These are phyloP conservation scores for Aspiorhynchus laticeps DNA, from an alignment of 2,113 vertebrate species.

Conservation along the genomic window DNA sequence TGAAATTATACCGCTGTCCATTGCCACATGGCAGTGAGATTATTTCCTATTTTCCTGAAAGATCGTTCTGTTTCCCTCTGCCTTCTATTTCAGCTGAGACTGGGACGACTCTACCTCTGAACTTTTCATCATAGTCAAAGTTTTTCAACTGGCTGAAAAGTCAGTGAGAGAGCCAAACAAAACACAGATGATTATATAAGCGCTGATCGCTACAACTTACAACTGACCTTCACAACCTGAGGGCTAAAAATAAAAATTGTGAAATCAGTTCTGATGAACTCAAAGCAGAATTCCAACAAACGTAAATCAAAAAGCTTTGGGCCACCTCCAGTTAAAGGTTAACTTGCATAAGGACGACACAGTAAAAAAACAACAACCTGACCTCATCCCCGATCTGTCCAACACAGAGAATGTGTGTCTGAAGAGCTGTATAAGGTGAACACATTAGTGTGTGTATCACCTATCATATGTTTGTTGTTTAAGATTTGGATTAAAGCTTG, in stretches of 20 bases:
- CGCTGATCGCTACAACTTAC: neutral
- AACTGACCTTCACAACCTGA: neutral
- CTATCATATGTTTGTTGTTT: neutral
- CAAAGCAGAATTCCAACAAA: constrained; percentile 17
- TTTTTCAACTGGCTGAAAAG: neutral
- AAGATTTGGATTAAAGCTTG: neutral
- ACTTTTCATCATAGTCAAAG: neutral
- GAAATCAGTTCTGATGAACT: neutral
- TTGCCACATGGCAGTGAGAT: constrained; percentile 11
- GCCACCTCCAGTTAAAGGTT: constrained; percentile 8
- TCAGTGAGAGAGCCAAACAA: neutral
- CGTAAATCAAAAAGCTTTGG: neutral
- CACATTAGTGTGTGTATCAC: neutral
- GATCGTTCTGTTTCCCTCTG: neutral
- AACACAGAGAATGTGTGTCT: neutral
- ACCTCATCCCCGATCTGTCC: constrained; percentile 6
- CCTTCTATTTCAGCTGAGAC: neutral
- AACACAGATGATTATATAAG: neutral
- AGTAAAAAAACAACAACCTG: neutral
- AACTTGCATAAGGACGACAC: neutral
- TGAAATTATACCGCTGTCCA: neutral
- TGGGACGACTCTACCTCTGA: neutral
- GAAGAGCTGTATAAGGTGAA: neutral
- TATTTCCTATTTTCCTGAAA: constrained; percentile 13
- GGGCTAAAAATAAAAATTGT: neutral